A percentile compares a stretch with the other conserved stretches of the same genome.
These are phyloP conservation scores for Idaea straminata DNA, from an alignment of 2,888 invertebrate genomes.

Conservation along the genomic window DNA sequence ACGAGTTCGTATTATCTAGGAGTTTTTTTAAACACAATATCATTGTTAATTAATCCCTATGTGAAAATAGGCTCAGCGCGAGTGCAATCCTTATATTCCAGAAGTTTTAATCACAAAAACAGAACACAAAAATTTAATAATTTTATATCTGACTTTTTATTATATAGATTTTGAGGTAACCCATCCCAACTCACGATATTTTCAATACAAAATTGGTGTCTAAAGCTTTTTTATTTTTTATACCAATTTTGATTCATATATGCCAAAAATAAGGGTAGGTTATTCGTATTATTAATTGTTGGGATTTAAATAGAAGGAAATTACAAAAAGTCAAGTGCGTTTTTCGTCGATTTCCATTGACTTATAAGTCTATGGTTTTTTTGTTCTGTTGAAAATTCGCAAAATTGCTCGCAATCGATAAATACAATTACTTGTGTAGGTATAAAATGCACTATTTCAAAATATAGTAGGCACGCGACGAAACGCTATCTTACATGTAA, in stretches of 20 bases:
- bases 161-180: no score
- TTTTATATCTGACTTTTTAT: neutral
- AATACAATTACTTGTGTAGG: neutral
- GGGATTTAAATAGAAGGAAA: no score
- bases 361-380: no score
- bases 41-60: slow-evolving; percentile 1
- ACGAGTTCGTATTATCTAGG: neutral
- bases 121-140: neutral
- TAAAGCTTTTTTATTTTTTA: no score
- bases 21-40: neutral
- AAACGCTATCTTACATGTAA: slow-evolving; percentile 75
- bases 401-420: neutral
- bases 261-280: no score
- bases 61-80: slow-evolving; percentile 50
- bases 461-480: slow-evolving; percentile 50
- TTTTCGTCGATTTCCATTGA: no score
- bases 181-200: no score
- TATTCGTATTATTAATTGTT: no score
- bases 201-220: no score
- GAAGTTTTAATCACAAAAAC: neutral
- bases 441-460: neutral
- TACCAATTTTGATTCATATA: no score
- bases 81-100: slow-evolving; percentile 29
- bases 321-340: no score
- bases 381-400: no score